These are phyloP conservation scores for Germaria angustata DNA, from an alignment of 2,888 invertebrate genomes.

Conservation along the genomic window DNA sequence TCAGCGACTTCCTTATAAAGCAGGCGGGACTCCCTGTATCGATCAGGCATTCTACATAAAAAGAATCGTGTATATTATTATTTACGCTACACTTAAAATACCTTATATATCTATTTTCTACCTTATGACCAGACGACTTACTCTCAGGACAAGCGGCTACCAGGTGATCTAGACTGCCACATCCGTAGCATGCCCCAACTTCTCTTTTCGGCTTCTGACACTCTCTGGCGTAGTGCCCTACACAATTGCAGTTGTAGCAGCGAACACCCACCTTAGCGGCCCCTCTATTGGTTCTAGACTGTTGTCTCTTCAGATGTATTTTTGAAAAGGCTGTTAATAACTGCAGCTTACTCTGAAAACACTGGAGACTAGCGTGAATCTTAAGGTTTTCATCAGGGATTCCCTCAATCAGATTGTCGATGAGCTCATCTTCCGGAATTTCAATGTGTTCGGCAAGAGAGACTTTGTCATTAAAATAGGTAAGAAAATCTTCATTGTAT, in stretches of 20 bases:
- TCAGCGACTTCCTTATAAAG: conserved; percentile 6
- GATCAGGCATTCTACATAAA: conserved; percentile 26
- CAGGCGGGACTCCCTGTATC: conserved; percentile 31
- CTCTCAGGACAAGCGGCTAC: conserved; percentile 41
- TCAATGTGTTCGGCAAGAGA: not conserved
- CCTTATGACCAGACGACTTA: not conserved
- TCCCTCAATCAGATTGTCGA: conserved; percentile 48
- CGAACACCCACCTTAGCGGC: not conserved
- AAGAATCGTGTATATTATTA: not conserved
- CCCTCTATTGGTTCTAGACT: not conserved
- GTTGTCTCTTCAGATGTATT: conserved; percentile 7
- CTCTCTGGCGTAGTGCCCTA: conserved; percentile 49
- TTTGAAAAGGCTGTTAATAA: conserved; percentile 50
- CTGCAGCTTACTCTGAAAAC: conserved; percentile 10
- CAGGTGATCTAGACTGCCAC: conserved; percentile 42
- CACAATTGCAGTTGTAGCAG: conserved; percentile 53
- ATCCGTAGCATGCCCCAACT: conserved; percentile 53
- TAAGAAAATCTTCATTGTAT: conserved; percentile 10
- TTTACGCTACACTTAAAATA: conserved; percentile 41
- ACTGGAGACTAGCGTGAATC: conserved; percentile 36
- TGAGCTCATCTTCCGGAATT: conserved; percentile 15
- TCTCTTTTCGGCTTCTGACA: conserved; percentile 48
- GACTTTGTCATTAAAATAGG: conserved; percentile 20
- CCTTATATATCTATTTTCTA: conserved; percentile 34
- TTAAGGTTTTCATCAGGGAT: conserved; percentile 39